Percentiles rank a stretch among this genome's conserved stretches.
Evolutionary conservation across 2,888 invertebrate species (phyloP).

Genomic region (Eupeodes luniger): DNA sequence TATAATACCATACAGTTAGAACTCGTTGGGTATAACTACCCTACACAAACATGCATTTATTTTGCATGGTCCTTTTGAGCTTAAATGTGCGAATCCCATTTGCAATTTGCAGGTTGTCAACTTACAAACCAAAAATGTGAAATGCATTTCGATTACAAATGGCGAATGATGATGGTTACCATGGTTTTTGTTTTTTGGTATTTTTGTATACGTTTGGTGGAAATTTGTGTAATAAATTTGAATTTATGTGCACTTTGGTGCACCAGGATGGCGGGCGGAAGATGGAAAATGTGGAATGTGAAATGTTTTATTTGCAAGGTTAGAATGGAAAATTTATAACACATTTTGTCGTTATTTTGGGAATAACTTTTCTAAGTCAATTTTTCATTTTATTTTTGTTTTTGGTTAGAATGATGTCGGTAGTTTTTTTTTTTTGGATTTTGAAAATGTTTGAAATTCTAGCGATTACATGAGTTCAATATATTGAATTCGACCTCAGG

Average conservation of each 20-base stretch:
- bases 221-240: slow-evolving; percentile 18
- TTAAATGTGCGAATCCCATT: slow-evolving; percentile 44
- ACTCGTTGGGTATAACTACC: slow-evolving; percentile 45
- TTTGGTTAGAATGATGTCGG: too few species aligned
- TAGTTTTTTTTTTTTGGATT: too few species aligned
- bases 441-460: too few species aligned
- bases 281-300: not conserved
- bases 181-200: slow-evolving; percentile 1
- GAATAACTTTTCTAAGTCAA: too few species aligned
- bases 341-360: too few species aligned
- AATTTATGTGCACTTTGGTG: slow-evolving; percentile 6
- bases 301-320: slow-evolving; percentile 12
- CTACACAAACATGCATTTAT: slow-evolving; percentile 22
- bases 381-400: too few species aligned
- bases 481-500: too few species aligned
- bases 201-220: not conserved
- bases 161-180: slow-evolving; percentile 23
- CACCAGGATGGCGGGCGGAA: too few species aligned
- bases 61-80: slow-evolving; percentile 51
- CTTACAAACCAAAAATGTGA: slow-evolving; percentile 38
- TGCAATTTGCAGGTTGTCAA: slow-evolving; percentile 66
- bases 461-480: too few species aligned
- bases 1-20: not conserved
- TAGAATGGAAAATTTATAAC: not conserved
- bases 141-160: slow-evolving; percentile 53